These are phyloP conservation scores for Acanthochromis polyacanthus DNA, from an alignment of 2,113 vertebrate species.

Conservation along the genomic window DNA sequence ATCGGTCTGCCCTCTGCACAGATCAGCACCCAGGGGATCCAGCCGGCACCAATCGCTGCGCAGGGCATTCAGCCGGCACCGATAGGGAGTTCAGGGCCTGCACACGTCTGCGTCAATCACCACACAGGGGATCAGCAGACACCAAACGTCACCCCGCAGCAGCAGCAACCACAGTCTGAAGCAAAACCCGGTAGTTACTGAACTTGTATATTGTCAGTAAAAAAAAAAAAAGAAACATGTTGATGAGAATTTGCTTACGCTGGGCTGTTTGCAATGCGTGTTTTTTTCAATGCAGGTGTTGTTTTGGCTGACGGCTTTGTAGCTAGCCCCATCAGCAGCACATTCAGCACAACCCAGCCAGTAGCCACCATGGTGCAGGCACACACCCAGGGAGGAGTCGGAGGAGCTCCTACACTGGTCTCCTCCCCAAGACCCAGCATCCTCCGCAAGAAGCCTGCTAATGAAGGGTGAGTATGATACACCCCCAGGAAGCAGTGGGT, in stretches of 20 bases:
- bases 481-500: background rate
- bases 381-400: slow-evolving; percentile 90
- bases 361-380: slow-evolving; percentile 95
- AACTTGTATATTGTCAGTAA: too few species aligned
- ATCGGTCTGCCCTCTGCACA: slow-evolving; percentile 94
- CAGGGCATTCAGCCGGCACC: slow-evolving; percentile 94
- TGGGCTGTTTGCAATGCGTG: background rate
- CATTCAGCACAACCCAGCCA: slow-evolving; percentile 90
- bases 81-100: slow-evolving; percentile 91
- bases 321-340: slow-evolving; percentile 93
- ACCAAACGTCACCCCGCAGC: slow-evolving; percentile 84
- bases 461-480: slow-evolving; percentile 89
- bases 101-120: slow-evolving; percentile 90
- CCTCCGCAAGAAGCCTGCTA: slow-evolving; percentile 95
- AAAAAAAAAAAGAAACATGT: background rate
- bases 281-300: slow-evolving; percentile 78
- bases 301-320: slow-evolving; percentile 95
- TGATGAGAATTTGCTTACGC: background rate
- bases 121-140: slow-evolving; percentile 92
- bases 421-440: slow-evolving; percentile 98
- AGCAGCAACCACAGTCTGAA: slow-evolving; percentile 87
- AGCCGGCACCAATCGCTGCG: slow-evolving; percentile 89
- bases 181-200: slow-evolving; percentile 89
- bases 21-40: slow-evolving; percentile 93
- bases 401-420: slow-evolving; percentile 90